Conservation (phyloP, 1,140 invertebrate genomes). For the Plectrocnemia conspersa region DNA sequence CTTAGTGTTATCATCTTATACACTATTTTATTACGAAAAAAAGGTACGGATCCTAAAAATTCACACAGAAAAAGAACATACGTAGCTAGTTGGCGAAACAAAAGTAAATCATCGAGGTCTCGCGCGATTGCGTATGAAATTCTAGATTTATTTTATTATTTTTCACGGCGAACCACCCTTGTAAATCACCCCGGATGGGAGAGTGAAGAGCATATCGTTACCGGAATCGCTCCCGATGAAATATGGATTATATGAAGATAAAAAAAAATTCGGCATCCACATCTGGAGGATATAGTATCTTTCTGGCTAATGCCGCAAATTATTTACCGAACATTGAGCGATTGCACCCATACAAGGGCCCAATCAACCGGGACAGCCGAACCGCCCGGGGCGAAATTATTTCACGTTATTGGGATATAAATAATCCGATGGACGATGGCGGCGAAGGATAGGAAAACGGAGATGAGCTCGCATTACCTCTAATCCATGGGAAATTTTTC, state of each 20-base stretch:
- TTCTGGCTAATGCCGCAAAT: slow-evolving; percentile 12
- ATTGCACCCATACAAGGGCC: slow-evolving; percentile 1
- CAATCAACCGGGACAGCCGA: slow-evolving; percentile 8
- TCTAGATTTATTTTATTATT: too few species aligned
- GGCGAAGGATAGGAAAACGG: too few species aligned
- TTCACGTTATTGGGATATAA: slow-evolving; percentile 19
- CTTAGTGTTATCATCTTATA: too few species aligned
- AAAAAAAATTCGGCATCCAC: background rate
- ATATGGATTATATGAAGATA: slow-evolving; percentile 9
- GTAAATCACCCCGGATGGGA: too few species aligned
- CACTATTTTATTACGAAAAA: too few species aligned
- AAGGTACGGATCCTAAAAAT: too few species aligned
- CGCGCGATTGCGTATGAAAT: too few species aligned
- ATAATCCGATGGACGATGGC: slow-evolving; percentile 6
- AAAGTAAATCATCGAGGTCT: too few species aligned
- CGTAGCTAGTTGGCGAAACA: too few species aligned
- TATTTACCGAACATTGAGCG: slow-evolving; percentile 18
- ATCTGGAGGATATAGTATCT: slow-evolving; percentile 1
- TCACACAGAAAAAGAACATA: too few species aligned
- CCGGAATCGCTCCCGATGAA: slow-evolving; percentile 2
- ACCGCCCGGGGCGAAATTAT: slow-evolving; percentile 9
- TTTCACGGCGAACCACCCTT: too few species aligned
- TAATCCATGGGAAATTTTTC: slow-evolving; percentile 3
- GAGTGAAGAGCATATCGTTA: background rate
- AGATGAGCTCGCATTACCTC: background rate